Evolutionary conservation across 2,113 vertebrate genomes (phyloP).

Genomic region (Tupaia tana): DNA sequence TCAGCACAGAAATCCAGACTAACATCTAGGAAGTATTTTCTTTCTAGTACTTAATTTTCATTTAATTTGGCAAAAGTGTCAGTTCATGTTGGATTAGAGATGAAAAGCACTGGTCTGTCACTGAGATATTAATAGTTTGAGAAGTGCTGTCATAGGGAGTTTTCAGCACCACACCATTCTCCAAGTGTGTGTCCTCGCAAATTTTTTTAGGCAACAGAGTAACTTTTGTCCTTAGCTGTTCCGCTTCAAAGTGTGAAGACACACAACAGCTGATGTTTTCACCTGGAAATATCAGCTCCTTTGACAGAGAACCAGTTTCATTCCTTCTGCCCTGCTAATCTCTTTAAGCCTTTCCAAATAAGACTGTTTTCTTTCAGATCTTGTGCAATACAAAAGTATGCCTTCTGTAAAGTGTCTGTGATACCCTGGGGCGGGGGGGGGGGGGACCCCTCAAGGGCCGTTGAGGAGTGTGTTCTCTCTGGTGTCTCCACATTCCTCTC

Average conservation of each 20-base stretch:
- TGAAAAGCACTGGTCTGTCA: background rate
- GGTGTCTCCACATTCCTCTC: background rate
- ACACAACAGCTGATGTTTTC: background rate
- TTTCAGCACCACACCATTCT: background rate
- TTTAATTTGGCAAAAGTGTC: slow-evolving; percentile 25
- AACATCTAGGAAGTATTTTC: background rate
- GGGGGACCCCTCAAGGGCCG: background rate
- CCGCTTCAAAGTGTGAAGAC: background rate
- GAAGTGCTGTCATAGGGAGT: background rate
- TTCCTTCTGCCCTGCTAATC: background rate
- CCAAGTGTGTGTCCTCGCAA: background rate
- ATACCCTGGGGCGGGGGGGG: background rate
- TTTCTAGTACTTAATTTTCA: slow-evolving; percentile 48
- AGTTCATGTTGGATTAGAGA: background rate
- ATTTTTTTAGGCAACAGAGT: background rate
- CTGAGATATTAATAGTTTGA: background rate
- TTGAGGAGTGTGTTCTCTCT: background rate
- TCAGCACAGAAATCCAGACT: background rate
- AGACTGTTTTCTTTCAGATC: background rate
- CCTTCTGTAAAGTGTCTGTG: background rate
- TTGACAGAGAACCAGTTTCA: background rate
- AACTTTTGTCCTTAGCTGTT: background rate
- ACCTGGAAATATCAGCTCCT: background rate
- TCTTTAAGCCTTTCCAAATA: background rate
- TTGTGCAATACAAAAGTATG: background rate